A percentile compares a stretch with the other conserved stretches of the same genome.
Conservation (phyloP, 2,888 invertebrate species). For the Agonopterix alstromeriana region DNA sequence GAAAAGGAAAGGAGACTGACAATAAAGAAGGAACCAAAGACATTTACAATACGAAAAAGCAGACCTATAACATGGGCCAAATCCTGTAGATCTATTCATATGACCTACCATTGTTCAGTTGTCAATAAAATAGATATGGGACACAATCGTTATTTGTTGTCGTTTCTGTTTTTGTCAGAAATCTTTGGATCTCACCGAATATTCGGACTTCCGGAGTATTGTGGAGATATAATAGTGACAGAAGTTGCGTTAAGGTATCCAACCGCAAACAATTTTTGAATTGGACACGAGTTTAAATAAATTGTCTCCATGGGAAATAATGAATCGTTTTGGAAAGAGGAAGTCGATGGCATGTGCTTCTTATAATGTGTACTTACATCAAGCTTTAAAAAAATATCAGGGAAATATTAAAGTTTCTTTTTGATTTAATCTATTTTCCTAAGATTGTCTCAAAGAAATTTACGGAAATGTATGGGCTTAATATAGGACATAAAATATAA, state of each 20-base stretch:
- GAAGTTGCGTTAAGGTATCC: slow-evolving; percentile 37
- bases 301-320: neutral
- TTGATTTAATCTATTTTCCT: too few species aligned
- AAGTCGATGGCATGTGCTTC: too few species aligned
- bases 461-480: too few species aligned
- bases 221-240: slow-evolving; percentile 33
- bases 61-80: slow-evolving; percentile 29
- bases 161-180: slow-evolving; percentile 54
- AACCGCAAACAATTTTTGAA: slow-evolving; percentile 36
- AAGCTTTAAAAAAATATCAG: too few species aligned
- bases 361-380: too few species aligned
- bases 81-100: slow-evolving; percentile 28
- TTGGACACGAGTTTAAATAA: slow-evolving; percentile 11
- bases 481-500: too few species aligned
- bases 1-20: slow-evolving; percentile 24
- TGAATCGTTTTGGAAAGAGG: too few species aligned
- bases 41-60: slow-evolving; percentile 27
- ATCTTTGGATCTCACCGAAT: slow-evolving; percentile 36
- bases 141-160: slow-evolving; percentile 60
- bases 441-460: too few species aligned
- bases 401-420: too few species aligned
- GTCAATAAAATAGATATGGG: slow-evolving; percentile 40
- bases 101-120: slow-evolving; percentile 29
- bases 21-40: slow-evolving; percentile 30
- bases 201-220: slow-evolving; percentile 57